These are phyloP conservation scores for Scyliorhinus canicula DNA, from an alignment of 2,797 vertebrate species.

Conservation along the genomic window DNA sequence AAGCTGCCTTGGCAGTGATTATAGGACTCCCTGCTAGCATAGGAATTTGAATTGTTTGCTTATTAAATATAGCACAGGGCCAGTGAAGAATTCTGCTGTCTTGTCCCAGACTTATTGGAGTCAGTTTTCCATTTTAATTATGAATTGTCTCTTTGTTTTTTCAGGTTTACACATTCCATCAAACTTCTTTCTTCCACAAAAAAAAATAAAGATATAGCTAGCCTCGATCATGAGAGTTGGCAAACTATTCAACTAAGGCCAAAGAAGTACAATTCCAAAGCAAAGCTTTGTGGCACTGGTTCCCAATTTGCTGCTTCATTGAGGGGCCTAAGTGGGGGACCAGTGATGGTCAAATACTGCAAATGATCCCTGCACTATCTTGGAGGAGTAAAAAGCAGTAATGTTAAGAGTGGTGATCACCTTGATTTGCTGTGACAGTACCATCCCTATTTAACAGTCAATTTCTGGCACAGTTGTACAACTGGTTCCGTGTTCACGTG, in stretches of 20 bases:
- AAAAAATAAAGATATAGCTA: no score
- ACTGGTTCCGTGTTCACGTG: no score
- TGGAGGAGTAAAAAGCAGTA: no score
- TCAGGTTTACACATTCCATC: not conserved
- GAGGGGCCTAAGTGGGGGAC: no score
- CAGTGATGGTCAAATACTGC: no score
- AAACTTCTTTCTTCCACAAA: not conserved
- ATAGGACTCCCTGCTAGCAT: not conserved
- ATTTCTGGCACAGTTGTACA: no score
- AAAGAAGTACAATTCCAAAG: not conserved
- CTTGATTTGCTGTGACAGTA: no score
- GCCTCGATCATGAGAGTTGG: not conserved
- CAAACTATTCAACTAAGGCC: not conserved
- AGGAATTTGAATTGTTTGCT: not conserved
- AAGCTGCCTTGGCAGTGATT: not conserved
- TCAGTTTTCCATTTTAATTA: not conserved
- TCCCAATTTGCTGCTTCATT: no score
- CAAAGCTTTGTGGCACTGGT: not conserved
- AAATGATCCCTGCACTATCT: no score
- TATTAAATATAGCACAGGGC: not conserved
- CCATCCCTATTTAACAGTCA: no score
- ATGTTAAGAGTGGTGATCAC: no score
- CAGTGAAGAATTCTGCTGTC: not conserved
- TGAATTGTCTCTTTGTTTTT: not conserved
- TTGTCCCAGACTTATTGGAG: not conserved